Evolutionary conservation across 2,113 vertebrate genomes (phyloP).

Genomic region (Lontra canadensis): DNA sequence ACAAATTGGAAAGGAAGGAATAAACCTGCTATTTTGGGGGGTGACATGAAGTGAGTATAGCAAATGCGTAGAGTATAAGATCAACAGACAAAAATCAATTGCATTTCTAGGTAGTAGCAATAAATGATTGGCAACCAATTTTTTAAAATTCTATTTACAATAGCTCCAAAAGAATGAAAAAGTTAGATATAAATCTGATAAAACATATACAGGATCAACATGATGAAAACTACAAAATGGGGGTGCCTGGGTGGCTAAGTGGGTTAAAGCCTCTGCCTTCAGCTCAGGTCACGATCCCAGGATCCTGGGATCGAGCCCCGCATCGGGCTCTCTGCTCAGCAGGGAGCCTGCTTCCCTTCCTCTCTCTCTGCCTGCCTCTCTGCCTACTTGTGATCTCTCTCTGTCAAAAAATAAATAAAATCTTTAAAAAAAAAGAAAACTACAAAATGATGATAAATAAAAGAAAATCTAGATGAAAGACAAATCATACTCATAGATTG

Average conservation of each 20-base stretch:
- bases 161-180: not conserved
- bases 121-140: not conserved
- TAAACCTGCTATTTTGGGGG: not conserved
- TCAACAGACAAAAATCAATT: not conserved
- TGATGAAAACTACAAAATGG: not conserved
- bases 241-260: too few species aligned
- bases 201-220: not conserved
- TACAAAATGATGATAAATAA: not conserved
- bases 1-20: not conserved
- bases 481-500: not conserved
- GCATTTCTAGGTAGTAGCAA: not conserved
- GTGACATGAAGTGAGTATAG: not conserved
- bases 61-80: not conserved
- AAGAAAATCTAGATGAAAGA: not conserved
- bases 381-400: too few species aligned
- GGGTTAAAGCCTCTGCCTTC: too few species aligned
- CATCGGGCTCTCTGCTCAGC: too few species aligned
- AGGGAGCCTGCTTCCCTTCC: too few species aligned
- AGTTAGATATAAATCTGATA: not conserved
- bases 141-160: not conserved
- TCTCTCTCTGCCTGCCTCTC: too few species aligned
- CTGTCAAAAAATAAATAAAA: too few species aligned
- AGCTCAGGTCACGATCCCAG: too few species aligned
- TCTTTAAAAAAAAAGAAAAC: not conserved
- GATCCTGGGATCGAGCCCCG: too few species aligned